A percentile compares a stretch with the other conserved stretches of the same genome.
Conservation (phyloP, 1,140 invertebrate genomes). For the Sitobion miscanthi region DNA sequence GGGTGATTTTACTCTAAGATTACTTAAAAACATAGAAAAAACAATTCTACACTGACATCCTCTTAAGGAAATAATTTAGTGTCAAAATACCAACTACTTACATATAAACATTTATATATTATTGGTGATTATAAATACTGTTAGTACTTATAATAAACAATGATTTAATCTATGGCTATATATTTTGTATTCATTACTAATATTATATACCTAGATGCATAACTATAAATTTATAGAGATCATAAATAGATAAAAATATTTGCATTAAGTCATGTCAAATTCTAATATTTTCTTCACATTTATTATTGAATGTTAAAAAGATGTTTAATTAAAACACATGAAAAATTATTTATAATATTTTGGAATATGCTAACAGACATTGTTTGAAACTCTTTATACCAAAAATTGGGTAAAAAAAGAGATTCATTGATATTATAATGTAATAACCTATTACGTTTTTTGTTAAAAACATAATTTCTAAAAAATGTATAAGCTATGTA, state of each 20-base stretch:
- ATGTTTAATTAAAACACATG: neutral
- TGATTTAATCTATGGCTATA: neutral
- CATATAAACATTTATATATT: neutral
- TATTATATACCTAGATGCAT: neutral
- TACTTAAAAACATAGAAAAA: too few species aligned
- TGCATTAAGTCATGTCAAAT: neutral
- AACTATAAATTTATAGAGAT: neutral
- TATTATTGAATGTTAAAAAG: neutral
- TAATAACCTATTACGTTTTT: conserved; percentile 15
- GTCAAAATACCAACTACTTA: neutral
- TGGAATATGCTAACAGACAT: neutral
- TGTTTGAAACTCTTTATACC: neutral
- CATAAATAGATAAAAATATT: neutral
- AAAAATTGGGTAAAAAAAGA: neutral
- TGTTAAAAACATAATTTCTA: conserved; percentile 33
- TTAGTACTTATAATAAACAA: neutral
- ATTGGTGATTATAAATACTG: neutral
- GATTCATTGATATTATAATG: neutral
- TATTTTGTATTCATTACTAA: neutral
- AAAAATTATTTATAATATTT: neutral
- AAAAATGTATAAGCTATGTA: conserved; percentile 17
- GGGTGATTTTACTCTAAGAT: too few species aligned
- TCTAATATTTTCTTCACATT: neutral
- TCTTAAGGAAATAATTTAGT: neutral
- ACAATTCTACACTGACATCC: too few species aligned